Evolutionary conservation across 2,113 vertebrate genomes (phyloP), one percentile per base, ranked within the genome.

Genomic region (Tangachromis dhanisi): DNA sequence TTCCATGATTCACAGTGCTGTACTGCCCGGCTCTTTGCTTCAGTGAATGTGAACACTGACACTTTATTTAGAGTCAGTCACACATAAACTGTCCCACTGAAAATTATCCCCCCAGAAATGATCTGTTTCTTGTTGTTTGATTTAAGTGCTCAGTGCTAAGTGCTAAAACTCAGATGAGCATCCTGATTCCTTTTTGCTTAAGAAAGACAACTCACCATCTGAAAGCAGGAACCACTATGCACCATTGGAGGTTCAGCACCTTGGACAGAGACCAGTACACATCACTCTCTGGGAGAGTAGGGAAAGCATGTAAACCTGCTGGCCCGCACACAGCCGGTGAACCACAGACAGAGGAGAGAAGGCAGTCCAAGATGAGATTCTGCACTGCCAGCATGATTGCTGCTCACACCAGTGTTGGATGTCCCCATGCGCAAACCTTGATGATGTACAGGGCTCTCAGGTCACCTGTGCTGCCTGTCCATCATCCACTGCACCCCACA

Each of bases 401-500:
- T 61, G 79, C 68, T 83, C 66, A 82, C 45, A 26, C 40, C 26
- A 9, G 17, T 81, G 87, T 80, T 31, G 54, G 35, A n/a, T n/a
- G 59, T 81, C 59, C 51, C 29, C 14, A 38, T 33, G 9, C n/a
- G 31, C 47, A 40, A 57, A 89, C 85, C 21, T 55, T 33, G 86
- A 29, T 3, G 2, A 49, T 47, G 86, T 73, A 40, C 49, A 29
- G 82, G 68, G 63, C 59, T 66, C 80, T 86, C 40, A 73, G 82
- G 78, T 93, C 86, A 89, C 24, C 83, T 17, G 49, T 14, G 49
- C 68, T 17, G 71, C 86, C 47, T 84, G 91, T 85, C 88, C 57
- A 73, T 88, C 79, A 61, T 85, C 81, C 86, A 42, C n/a, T 9
- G 16, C 19, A 16, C 40, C 21, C 26, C n/a, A 42, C 6, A 78